phyloP scores from a whole-genome alignment of 2,888 invertebrate genomes.

The Eurytoma adleriae region DNA sequence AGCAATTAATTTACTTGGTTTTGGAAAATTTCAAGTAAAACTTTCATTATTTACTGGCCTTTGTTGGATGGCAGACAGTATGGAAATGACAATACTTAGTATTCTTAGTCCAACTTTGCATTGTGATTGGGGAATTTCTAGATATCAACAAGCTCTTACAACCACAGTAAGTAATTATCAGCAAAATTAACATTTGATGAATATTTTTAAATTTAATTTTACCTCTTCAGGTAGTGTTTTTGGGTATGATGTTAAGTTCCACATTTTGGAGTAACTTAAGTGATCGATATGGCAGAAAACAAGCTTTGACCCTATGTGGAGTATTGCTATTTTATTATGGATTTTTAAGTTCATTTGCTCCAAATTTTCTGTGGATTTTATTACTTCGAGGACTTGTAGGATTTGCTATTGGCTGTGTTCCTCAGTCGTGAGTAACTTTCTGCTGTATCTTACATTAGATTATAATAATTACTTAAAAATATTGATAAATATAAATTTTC shows the following conservation, averaged over 20 bases:
- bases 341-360: conserved; percentile 91
- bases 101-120: conserved; percentile 95
- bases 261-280: conserved; percentile 97
- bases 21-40: conserved; percentile 94
- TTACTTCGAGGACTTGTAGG: conserved; percentile 94
- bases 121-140: conserved; percentile 95
- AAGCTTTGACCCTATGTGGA: conserved; percentile 95
- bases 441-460: not conserved
- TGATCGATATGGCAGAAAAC: conserved; percentile 93
- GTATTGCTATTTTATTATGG: conserved; percentile 94
- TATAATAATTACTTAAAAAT: conserved; percentile 2
- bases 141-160: conserved; percentile 93
- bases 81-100: conserved; percentile 98
- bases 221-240: conserved; percentile 83
- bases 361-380: conserved; percentile 93
- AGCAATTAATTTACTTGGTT: conserved; percentile 91
- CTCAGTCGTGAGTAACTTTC: conserved; percentile 90
- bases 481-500: conserved; percentile 54
- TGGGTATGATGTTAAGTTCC: conserved; percentile 98
- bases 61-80: conserved; percentile 98
- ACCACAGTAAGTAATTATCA: conserved; percentile 83
- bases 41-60: conserved; percentile 89
- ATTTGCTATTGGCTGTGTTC: conserved; percentile 97
- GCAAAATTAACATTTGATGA: conserved; percentile 6
- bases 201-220: conserved; percentile 57